phyloP scores from a whole-genome alignment of 1,140 invertebrate species.

The Ditylenchus dipsaci region DNA sequence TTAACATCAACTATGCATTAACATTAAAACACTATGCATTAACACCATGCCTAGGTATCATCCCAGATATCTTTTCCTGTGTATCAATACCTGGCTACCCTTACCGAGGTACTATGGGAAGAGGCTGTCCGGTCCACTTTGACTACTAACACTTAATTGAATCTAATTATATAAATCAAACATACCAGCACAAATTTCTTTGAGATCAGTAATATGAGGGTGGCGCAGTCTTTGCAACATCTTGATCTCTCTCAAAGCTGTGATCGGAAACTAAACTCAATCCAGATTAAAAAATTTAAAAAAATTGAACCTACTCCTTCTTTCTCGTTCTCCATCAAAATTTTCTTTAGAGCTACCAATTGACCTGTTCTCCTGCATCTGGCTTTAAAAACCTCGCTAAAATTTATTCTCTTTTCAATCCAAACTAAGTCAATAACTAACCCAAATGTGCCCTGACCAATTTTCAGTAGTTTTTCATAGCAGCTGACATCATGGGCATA shows the following conservation, averaged over 20 bases:
- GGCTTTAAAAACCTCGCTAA: conserved; percentile 94
- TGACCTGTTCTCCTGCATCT: conserved; percentile 79
- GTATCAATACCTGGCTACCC: too few species aligned
- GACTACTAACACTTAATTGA: too few species aligned
- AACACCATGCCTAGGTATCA: too few species aligned
- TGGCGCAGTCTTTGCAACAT: conserved; percentile 91
- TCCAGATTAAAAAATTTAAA: background rate
- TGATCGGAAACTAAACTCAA: conserved; percentile 81
- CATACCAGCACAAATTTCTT: conserved; percentile 85
- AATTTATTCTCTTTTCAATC: conserved; percentile 34
- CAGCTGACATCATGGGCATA: conserved; percentile 26
- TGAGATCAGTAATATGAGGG: conserved; percentile 92
- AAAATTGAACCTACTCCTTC: conserved; percentile 74
- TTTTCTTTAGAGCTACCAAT: conserved; percentile 95
- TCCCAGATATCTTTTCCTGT: too few species aligned
- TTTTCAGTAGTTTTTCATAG: conserved; percentile 93
- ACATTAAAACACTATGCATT: too few species aligned
- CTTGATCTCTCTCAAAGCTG: conserved; percentile 89
- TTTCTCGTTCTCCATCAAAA: conserved; percentile 98
- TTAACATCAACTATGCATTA: too few species aligned
- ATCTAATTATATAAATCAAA: background rate
- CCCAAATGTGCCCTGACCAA: conserved; percentile 96
- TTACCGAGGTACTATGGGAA: too few species aligned
- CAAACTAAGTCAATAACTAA: conserved; percentile 59
- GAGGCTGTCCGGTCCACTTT: too few species aligned